Percentiles rank a stretch among this genome's conserved stretches.
These are phyloP conservation scores for Lochmaea capreae DNA, from an alignment of 2,888 invertebrate genomes.

Conservation along the genomic window DNA sequence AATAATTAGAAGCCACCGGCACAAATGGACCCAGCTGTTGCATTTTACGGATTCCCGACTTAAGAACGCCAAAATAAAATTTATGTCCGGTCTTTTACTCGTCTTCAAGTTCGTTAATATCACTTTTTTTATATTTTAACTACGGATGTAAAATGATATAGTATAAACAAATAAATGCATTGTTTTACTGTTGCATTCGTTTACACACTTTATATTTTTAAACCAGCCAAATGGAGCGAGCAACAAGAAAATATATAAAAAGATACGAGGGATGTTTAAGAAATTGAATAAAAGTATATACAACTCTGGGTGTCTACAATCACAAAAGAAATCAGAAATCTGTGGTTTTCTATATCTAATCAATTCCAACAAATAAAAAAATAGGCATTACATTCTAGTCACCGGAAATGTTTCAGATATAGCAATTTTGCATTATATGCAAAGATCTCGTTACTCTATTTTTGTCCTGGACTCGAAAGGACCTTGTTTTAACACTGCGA, in stretches of 20 bases:
- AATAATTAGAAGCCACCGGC: constrained; percentile 54
- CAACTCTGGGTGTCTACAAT: no score
- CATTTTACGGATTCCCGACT: constrained; percentile 35
- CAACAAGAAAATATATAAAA: neutral
- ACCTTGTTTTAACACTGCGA: no score
- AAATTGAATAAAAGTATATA: no score
- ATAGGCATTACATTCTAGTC: no score
- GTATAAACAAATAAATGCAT: constrained; percentile 34
- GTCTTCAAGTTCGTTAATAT: constrained; percentile 19
- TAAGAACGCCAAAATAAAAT: constrained; percentile 30
- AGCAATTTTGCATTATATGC: no score
- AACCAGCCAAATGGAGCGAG: neutral
- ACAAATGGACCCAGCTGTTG: constrained; percentile 60
- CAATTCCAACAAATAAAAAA: no score
- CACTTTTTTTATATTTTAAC: constrained; percentile 28
- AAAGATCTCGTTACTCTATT: no score
- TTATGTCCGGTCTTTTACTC: constrained; percentile 27
- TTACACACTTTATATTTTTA: neutral
- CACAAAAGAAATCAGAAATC: no score
- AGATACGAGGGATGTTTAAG: neutral
- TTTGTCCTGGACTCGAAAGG: no score
- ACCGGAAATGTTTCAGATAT: no score
- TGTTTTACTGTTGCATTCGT: constrained; percentile 16
- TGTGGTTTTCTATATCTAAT: no score
- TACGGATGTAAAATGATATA: constrained; percentile 17